Evolutionary conservation across 2,888 invertebrate species (phyloP), one percentile per base, ranked within the genome.

Genomic region (Clitarchus hookeri): DNA sequence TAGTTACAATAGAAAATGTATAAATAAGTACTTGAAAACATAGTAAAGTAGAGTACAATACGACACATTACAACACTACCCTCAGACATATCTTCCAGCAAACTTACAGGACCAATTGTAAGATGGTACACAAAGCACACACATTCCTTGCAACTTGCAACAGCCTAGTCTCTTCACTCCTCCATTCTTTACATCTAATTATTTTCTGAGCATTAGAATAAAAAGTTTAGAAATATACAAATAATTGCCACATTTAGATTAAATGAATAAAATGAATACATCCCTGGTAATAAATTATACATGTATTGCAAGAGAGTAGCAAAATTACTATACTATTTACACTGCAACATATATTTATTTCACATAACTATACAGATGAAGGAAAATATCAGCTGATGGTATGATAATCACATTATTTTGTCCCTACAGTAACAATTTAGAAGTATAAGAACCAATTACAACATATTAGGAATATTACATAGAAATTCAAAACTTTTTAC

Each of bases 281-380:
- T 65, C n/a, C 65, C 23, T 65, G 65, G 65, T 65, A 65, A 65
- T 65, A n/a, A 65, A 65, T 65, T n/a, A n/a, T n/a, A 65, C 65
- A 65, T 23, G n/a, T 65, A 65, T 65, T 65, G n/a, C n/a, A 65
- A 65, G n/a, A n/a, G 16, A 65, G 19, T 65, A 65, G 65, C n/a
- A 65, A 16, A 65, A 65, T 65, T 65, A 23, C 19, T 9, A 65
- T 65, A 65, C 6, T 65, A 65, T 23, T 65, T 23, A 65, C n/a
- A 65, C 8, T 65, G 19, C 11, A 19, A 65, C n/a, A 23, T 16
- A 65, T 23, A 65, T 16, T 65, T 65, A 65, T 65, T 65, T 65
- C 65, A 65, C 19, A 65, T 65, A 65, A 65, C 19, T 65, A n/a
- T 65, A 16, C 19, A 8, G n/a, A 65, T 19, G 65, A 23, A 23